Percentiles rank a stretch among this genome's conserved stretches.
Evolutionary conservation across 2,113 vertebrate genomes (phyloP).

Genomic region (Ageneiosus marmoratus): DNA sequence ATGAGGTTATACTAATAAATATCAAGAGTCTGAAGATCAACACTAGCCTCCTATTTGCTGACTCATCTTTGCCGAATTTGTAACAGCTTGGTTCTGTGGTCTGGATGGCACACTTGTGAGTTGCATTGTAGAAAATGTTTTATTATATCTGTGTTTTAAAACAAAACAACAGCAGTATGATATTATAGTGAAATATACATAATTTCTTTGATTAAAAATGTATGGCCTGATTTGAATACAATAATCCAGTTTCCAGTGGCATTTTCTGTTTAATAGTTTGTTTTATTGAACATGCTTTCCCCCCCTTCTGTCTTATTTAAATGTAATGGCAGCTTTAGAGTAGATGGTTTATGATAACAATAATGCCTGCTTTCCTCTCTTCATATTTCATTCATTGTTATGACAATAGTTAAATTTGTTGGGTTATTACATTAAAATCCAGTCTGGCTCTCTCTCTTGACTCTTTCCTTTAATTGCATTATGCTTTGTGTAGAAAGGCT

Average conservation of each 20-base stretch:
- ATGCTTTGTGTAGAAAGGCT: background rate
- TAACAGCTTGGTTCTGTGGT: background rate
- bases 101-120: background rate
- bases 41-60: background rate
- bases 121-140: background rate
- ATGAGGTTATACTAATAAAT: background rate
- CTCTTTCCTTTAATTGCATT: conserved; percentile 13
- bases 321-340: background rate
- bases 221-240: background rate
- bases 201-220: conserved; percentile 15
- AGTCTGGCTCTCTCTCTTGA: background rate
- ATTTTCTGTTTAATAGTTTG: background rate
- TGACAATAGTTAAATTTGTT: conserved; percentile 11
- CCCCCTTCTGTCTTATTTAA: background rate
- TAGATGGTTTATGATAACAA: background rate
- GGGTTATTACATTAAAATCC: conserved; percentile 20
- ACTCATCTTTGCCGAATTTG: background rate
- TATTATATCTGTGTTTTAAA: conserved; percentile 8
- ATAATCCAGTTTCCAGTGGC: background rate
- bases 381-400: background rate
- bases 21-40: background rate
- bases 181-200: background rate
- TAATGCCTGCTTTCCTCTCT: conserved; percentile 6
- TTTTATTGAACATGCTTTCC: background rate
- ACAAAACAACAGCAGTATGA: background rate